Evolutionary conservation across 2,113 vertebrate species (phyloP).

Genomic region (Petrocephalus microphthalmus): DNA sequence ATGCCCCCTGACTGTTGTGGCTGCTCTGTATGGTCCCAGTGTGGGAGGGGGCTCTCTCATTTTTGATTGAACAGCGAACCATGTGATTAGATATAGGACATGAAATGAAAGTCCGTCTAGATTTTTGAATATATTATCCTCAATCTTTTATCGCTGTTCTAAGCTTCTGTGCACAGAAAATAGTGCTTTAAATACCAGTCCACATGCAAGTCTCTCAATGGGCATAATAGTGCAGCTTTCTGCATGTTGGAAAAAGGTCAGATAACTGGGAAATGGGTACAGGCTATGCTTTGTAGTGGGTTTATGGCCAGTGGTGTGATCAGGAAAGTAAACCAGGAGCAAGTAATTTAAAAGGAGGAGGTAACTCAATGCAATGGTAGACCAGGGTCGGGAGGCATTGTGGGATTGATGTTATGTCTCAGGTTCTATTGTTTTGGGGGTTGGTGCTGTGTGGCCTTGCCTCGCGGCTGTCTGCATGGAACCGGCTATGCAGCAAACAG

Average conservation of each 20-base stretch:
- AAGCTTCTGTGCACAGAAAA: not conserved
- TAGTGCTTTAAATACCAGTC: not conserved
- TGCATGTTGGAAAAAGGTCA: not conserved
- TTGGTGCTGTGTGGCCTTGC: no score
- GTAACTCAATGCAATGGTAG: no score
- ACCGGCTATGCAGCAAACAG: no score
- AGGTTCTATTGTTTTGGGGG: no score
- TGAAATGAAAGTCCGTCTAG: not conserved
- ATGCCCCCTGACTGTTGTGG: not conserved
- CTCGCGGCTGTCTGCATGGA: no score
- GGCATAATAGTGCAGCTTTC: not conserved
- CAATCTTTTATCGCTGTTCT: not conserved
- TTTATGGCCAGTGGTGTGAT: not conserved
- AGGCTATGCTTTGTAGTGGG: not conserved
- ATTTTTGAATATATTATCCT: not conserved
- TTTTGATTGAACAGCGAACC: not conserved
- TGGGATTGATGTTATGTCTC: no score
- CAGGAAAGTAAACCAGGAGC: not conserved
- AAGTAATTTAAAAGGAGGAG: not conserved
- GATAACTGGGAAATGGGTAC: not conserved
- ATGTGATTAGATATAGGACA: not conserved
- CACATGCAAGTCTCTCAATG: not conserved
- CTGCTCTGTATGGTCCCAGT: constrained; percentile 51
- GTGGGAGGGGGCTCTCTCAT: not conserved
- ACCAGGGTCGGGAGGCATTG: no score